These are phyloP conservation scores for Platerodrilus igneus DNA, from an alignment of 2,888 invertebrate genomes.

Conservation along the genomic window DNA sequence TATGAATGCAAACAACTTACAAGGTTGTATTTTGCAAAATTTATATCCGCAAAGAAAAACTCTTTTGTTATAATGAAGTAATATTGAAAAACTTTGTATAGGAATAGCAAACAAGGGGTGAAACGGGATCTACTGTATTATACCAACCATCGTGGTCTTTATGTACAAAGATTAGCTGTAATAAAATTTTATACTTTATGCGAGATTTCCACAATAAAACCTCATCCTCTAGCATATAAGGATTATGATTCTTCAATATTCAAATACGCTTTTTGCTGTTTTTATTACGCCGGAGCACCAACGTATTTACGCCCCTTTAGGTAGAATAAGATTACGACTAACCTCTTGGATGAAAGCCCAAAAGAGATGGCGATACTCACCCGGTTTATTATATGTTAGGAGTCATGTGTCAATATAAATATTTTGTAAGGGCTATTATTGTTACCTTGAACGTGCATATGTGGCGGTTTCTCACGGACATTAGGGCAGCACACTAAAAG, in stretches of 20 bases:
- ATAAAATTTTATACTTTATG: conserved; percentile 25
- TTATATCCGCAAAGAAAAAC: no score
- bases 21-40: background rate
- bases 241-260: conserved; percentile 25
- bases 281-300: conserved; percentile 16
- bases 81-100: conserved; percentile 15
- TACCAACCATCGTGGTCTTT: conserved; percentile 7
- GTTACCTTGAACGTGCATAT: conserved; percentile 38
- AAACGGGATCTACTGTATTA: conserved; percentile 5
- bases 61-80: conserved; percentile 9
- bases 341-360: conserved; percentile 1
- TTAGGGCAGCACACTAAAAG: conserved; percentile 35
- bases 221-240: conserved; percentile 13
- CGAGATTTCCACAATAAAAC: conserved; percentile 20
- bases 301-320: conserved; percentile 23
- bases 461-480: conserved; percentile 46
- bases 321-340: no score
- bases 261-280: conserved; percentile 21
- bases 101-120: conserved; percentile 19
- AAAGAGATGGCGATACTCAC: conserved; percentile 14
- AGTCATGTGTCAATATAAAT: conserved; percentile 48
- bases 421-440: conserved; percentile 44
- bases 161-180: conserved; percentile 20
- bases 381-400: conserved; percentile 35
- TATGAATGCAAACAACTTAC: background rate